A percentile compares a stretch with the other conserved stretches of the same genome.
These are phyloP conservation scores for Dryobota labecula DNA, from an alignment of 2,888 invertebrate species.

Conservation along the genomic window DNA sequence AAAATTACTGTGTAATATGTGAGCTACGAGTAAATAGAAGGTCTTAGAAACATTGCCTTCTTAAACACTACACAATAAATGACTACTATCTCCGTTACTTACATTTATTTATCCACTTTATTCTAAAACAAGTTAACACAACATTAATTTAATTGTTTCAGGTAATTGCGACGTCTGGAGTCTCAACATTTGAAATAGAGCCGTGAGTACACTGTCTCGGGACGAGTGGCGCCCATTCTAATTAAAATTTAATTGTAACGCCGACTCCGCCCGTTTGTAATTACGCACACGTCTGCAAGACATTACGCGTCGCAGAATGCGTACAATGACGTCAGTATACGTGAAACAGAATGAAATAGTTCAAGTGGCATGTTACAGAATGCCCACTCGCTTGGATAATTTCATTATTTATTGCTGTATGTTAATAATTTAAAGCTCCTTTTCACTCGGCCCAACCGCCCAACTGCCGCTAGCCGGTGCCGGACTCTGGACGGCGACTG, in stretches of 20 bases:
- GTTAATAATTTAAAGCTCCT: not conserved
- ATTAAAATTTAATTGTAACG: constrained; percentile 52
- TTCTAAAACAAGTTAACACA: constrained; percentile 39
- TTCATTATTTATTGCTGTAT: not conserved
- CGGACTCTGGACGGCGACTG: too few relatives aligned
- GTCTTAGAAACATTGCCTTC: not conserved
- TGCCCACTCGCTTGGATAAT: not conserved
- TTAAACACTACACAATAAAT: not conserved
- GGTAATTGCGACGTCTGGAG: constrained; percentile 49
- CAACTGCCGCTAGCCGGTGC: not conserved
- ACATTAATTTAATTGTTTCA: constrained; percentile 59
- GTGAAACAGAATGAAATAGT: not conserved
- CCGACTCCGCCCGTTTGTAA: constrained; percentile 21
- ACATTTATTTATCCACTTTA: constrained; percentile 8
- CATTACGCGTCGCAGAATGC: constrained; percentile 13
- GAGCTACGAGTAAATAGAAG: not conserved
- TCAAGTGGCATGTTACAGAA: constrained; percentile 6
- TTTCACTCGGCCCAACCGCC: not conserved
- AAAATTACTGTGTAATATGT: not conserved
- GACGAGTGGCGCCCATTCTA: constrained; percentile 23
- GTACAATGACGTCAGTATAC: not conserved
- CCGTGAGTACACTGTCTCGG: constrained; percentile 44
- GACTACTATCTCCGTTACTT: not conserved
- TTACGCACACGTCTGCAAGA: constrained; percentile 37
- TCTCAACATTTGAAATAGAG: constrained; percentile 33